Evolutionary conservation across 2,888 invertebrate genomes (phyloP).

Genomic region (Adelognathus sp.): DNA sequence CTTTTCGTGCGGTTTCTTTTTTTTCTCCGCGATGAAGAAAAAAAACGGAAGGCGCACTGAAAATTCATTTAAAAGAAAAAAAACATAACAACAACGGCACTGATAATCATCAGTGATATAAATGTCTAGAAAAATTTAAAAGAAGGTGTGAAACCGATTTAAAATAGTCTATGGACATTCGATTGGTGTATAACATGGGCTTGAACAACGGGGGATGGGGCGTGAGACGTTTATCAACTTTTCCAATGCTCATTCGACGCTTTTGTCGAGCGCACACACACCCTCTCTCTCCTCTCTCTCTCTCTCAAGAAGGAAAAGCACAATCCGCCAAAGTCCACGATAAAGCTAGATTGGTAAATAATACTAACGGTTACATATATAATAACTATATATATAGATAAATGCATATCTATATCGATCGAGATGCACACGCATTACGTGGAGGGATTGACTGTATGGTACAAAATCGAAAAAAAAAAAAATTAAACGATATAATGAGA

Average conservation of each 20-base stretch:
- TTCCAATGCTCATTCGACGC: background rate
- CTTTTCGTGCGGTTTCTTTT: constrained; percentile 19
- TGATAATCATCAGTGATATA: background rate
- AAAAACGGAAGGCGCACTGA: background rate
- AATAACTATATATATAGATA: too few relatives aligned
- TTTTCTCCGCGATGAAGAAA: background rate
- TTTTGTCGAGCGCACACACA: background rate
- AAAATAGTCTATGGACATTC: constrained; percentile 8
- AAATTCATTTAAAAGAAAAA: background rate
- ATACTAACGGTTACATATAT: constrained; percentile 58
- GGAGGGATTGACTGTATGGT: constrained; percentile 53
- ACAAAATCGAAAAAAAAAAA: constrained; percentile 40
- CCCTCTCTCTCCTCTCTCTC: too few relatives aligned
- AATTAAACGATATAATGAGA: constrained; percentile 21
- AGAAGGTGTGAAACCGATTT: background rate
- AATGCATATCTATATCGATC: constrained; percentile 44
- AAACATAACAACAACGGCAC: constrained; percentile 2
- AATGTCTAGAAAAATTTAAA: constrained; percentile 29
- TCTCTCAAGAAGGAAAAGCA: constrained; percentile 24
- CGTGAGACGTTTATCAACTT: background rate
- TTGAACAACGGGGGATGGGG: background rate
- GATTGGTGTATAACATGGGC: background rate
- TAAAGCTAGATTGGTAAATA: constrained; percentile 56
- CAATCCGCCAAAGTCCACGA: constrained; percentile 45
- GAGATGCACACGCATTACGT: constrained; percentile 26